phyloP scores from a whole-genome alignment of 2,113 vertebrate genomes.

The Heterocephalus glaber region DNA sequence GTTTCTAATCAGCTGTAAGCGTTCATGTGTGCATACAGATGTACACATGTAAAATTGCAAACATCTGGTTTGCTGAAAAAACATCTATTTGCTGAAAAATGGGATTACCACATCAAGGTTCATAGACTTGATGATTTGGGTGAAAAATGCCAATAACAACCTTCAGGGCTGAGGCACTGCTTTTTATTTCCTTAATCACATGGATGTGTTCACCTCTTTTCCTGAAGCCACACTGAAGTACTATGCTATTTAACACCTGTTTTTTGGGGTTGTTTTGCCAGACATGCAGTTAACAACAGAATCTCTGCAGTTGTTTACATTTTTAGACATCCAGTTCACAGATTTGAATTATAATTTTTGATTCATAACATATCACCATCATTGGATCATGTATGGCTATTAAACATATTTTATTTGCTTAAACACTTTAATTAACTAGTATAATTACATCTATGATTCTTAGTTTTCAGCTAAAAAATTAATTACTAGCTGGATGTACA shows the following conservation, averaged over 20 bases:
- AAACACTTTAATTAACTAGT: background rate
- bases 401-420: background rate
- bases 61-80: background rate
- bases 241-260: background rate
- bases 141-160: background rate
- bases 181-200: background rate
- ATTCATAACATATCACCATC: background rate
- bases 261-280: too few relatives aligned
- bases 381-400: background rate
- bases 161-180: background rate
- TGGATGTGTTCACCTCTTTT: background rate
- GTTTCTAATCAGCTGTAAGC: background rate
- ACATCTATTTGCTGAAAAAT: background rate
- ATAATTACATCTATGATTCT: background rate
- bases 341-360: background rate
- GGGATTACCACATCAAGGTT: background rate
- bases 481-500: background rate
- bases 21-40: background rate
- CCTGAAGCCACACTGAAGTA: background rate
- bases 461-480: background rate
- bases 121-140: background rate
- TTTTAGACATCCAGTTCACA: background rate
- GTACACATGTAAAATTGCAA: background rate
- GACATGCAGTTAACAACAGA: background rate
- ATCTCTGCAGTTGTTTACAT: background rate